Evolutionary conservation across 2,888 invertebrate genomes (phyloP), one percentile per base, ranked within the genome.

Genomic region (Rutpela maculata): DNA sequence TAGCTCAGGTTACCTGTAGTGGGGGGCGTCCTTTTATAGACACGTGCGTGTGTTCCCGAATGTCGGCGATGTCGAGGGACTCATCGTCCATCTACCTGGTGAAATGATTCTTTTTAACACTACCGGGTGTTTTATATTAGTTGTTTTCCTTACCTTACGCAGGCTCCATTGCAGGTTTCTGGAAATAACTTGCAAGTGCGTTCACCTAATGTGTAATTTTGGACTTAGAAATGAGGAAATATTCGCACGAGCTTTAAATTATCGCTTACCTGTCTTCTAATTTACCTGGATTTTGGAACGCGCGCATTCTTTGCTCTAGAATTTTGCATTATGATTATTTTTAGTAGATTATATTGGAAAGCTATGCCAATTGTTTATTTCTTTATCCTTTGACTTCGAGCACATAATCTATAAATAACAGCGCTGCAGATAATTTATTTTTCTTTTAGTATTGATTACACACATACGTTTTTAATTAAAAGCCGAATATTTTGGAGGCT

Each of bases 1-100:
- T 88, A 88, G 88, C 89, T 90, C 89, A 89, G 84, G 87, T 89
- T 90, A 90, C 90, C 88, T 88, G 88, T 87, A 84, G 89, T 87
- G 89, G 89, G 88, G 88, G 86, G 88, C 89, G 87, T 88, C 89
- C 90, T 89, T 90, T 90, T 90, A 90, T 90, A 90, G 89, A 87
- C 89, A 89, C 89, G 78, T 74, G 77, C 82, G 82, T 78, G 76
- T 73, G 57, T 68, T 71, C 69, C 74, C 80, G 79, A 81, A 75
- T 43, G 63, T 67, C 67, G 68, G 62, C 80, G 79, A 77, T 73
- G 62, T 69, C 60, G 69, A 78, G 78, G 77, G 68, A 74, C 77
- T 62, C 60, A 57, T 38, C 63, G 65, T 71, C 74, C 59, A 63
- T 75, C 67, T 77, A 79, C 79, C 77, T 76, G 77, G 63, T 72